Conservation (phyloP, 1,140 invertebrate species). For the Euschistus heros region DNA sequence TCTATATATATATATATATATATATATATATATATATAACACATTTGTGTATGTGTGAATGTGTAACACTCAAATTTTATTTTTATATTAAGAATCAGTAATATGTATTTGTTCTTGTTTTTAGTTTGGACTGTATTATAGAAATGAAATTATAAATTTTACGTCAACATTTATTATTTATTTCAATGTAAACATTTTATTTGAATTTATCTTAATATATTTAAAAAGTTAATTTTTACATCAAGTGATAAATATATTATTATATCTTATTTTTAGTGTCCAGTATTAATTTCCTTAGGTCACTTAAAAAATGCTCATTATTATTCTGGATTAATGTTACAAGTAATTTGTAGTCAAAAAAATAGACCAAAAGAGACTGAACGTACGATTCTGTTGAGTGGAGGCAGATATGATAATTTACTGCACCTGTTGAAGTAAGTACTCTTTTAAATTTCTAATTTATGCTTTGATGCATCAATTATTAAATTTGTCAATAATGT, state of each 20-base stretch:
- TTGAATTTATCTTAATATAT: no score
- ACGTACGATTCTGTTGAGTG: conserved; percentile 51
- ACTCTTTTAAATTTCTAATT: conserved; percentile 29
- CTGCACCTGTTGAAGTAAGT: conserved; percentile 35
- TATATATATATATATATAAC: neutral
- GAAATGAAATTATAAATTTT: no score
- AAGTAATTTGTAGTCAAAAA: conserved; percentile 52
- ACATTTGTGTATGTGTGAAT: no score
- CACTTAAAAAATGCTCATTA: conserved; percentile 52
- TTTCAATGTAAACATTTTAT: no score
- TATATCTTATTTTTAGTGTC: conserved; percentile 40
- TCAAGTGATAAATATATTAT: conserved; percentile 16
- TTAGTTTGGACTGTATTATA: no score
- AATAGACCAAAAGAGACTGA: conserved; percentile 44
- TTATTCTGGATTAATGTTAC: conserved; percentile 60
- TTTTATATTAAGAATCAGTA: no score
- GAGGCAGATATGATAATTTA: conserved; percentile 47
- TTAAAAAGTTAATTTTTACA: no score
- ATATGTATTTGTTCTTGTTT: no score
- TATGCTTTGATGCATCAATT: conserved; percentile 36
- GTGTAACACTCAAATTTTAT: no score
- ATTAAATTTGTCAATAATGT: conserved; percentile 34
- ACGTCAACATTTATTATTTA: no score
- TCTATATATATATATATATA: neutral
- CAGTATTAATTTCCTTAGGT: conserved; percentile 49